phyloP scores from a whole-genome alignment of 2,113 vertebrate genomes.

The Nyctereutes procyonoides region DNA sequence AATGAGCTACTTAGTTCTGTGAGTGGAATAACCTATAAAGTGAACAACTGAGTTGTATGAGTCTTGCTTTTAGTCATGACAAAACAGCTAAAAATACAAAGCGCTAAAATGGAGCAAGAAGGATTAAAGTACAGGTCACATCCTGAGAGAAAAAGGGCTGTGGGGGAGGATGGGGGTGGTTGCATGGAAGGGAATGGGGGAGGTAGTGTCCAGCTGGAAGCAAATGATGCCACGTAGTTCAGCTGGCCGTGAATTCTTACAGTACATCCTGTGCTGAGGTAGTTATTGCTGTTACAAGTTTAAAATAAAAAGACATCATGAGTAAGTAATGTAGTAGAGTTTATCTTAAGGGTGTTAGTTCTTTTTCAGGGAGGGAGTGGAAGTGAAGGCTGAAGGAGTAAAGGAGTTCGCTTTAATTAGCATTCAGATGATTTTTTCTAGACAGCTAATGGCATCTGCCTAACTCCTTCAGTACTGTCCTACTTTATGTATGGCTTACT shows the following conservation, averaged over 20 bases:
- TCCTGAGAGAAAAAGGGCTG: slow-evolving; percentile 59
- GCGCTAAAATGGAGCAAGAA: slow-evolving; percentile 50
- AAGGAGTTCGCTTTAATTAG: slow-evolving; percentile 46
- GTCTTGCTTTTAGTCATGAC: neutral
- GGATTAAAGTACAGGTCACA: slow-evolving; percentile 46
- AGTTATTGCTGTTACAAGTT: neutral
- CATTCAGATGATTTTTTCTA: slow-evolving; percentile 28
- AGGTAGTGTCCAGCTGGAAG: neutral
- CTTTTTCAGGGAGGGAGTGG: neutral
- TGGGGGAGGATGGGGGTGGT: neutral
- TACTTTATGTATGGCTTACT: neutral
- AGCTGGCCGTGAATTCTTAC: neutral
- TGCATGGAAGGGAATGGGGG: neutral
- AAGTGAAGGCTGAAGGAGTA: neutral
- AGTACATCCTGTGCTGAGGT: slow-evolving; percentile 63
- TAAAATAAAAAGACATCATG: slow-evolving; percentile 63
- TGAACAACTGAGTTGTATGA: neutral
- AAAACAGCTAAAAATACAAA: slow-evolving; percentile 65
- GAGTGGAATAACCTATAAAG: neutral
- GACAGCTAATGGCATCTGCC: neutral
- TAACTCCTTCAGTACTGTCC: slow-evolving; percentile 24
- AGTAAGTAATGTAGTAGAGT: neutral
- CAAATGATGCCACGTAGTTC: neutral
- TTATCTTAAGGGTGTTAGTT: neutral
- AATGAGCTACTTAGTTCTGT: neutral